These are phyloP conservation scores for Orchesellides sinensis DNA, from an alignment of 2,888 invertebrate species.

Conservation along the genomic window DNA sequence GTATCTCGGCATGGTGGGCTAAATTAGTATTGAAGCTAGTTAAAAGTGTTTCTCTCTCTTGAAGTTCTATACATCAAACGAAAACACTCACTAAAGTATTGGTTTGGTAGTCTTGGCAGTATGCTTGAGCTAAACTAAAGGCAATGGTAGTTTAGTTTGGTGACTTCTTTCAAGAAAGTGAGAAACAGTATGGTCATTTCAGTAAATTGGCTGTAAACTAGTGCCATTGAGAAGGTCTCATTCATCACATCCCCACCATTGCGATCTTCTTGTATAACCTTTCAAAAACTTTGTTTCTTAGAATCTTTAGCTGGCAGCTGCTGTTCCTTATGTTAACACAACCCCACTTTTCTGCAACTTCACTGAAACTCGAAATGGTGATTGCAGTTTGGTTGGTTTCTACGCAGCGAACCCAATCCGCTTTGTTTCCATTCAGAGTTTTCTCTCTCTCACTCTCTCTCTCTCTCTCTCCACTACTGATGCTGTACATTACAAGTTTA, in stretches of 20 bases:
- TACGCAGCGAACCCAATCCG: background rate
- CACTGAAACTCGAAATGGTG: background rate
- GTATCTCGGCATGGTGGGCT: background rate
- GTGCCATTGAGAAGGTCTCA: conserved; percentile 49
- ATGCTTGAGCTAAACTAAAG: background rate
- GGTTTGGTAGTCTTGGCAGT: background rate
- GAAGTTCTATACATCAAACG: conserved; percentile 7
- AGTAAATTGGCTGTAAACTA: conserved; percentile 39
- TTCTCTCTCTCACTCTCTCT: background rate
- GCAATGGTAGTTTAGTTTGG: background rate
- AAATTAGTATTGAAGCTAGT: background rate
- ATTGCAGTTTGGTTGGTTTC: conserved; percentile 34
- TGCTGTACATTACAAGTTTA: too few species aligned
- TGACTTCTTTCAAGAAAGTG: background rate
- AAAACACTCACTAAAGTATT: background rate
- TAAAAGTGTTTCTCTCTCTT: background rate
- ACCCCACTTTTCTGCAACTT: conserved; percentile 19
- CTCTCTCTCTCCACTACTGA: background rate
- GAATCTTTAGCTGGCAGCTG: conserved; percentile 49
- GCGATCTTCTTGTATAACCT: conserved; percentile 36
- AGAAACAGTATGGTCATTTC: conserved; percentile 40
- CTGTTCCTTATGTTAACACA: conserved; percentile 51
- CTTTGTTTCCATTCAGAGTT: too few species aligned
- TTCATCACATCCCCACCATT: conserved; percentile 59
- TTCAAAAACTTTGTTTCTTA: conserved; percentile 47